Evolutionary conservation across 1,140 invertebrate species (phyloP), one percentile per base, ranked within the genome.

Genomic region (Amyelois transitella): DNA sequence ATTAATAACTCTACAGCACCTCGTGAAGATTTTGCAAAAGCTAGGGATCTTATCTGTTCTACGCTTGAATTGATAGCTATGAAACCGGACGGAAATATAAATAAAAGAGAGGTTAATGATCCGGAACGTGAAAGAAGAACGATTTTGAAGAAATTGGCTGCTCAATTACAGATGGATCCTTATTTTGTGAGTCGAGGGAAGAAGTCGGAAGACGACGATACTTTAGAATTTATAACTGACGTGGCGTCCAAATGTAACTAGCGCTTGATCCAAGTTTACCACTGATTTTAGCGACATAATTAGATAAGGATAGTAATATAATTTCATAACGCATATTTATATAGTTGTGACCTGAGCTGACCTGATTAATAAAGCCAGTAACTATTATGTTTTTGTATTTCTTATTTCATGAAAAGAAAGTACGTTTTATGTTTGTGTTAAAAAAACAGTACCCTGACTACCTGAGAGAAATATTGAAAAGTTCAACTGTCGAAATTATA

Each of bases 171-270:
- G 62, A 81, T 71, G 12, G 85, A 88, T 47, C 85, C 85, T 0
- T 88, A 86, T 63, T 84, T 75, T 60, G 83, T 84, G 8, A 88
- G 83, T 44, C 73, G 85, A 52, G 85, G 85, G 5, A 88, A 86
- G 69, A 88, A 88, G 62, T 69, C 62, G 24, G 60, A 52, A n/a
- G 55, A 65, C 1, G 59, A 70, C 18, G 64, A 66, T 52, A 18
- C 53, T 48, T 60, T 84, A n/a, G 57, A 71, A 48, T 81, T 86
- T 45, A 70, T 84, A 18, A 72, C 64, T 45, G 63, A 75, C 57
- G 58, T 86, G 21, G 58, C 63, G 53, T 54, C 57, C 47, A 75
- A 75, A 66, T 83, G 81, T 69, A 59, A 72, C 63, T 78, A 69
- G 65, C 54, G 8, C 7, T 19, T 44, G 10, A 44, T 12, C 20